Evolutionary conservation across 2,113 vertebrate genomes (phyloP).

Genomic region (Rhea americana): DNA sequence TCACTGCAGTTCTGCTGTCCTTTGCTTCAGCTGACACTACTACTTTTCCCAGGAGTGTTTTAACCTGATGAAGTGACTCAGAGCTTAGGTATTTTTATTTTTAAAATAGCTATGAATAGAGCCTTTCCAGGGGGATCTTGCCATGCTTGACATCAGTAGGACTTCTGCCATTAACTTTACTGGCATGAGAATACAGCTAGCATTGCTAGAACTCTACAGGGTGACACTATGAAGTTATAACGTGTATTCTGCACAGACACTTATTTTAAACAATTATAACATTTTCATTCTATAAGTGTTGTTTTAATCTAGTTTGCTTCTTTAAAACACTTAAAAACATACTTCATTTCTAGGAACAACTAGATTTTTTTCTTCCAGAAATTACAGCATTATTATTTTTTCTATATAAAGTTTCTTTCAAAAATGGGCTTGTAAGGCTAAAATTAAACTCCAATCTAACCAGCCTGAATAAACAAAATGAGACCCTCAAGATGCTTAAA

Average conservation of each 20-base stretch:
- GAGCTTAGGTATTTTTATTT: neutral
- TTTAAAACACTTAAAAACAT: neutral
- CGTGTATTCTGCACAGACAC: neutral
- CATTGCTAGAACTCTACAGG: rapidly evolving
- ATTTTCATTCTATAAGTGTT: neutral
- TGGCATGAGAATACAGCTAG: neutral
- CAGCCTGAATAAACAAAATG: neutral
- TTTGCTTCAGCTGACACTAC: neutral
- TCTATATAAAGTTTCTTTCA: neutral
- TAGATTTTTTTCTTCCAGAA: neutral
- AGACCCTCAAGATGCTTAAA: neutral
- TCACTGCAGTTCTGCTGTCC: rapidly evolving
- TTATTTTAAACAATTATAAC: neutral
- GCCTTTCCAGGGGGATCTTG: neutral
- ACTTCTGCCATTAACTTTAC: neutral
- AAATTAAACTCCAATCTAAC: neutral
- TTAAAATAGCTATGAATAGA: neutral
- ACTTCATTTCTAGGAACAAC: neutral
- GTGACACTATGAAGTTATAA: rapidly evolving
- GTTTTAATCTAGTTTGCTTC: neutral
- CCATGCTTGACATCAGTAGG: neutral
- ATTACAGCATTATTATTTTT: neutral
- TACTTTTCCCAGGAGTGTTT: neutral
- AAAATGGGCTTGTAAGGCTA: neutral
- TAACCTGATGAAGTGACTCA: neutral